A percentile compares a stretch with the other conserved stretches of the same genome.
Evolutionary conservation across 2,113 vertebrate species (phyloP).

Genomic region (Stictonetta naevosa): DNA sequence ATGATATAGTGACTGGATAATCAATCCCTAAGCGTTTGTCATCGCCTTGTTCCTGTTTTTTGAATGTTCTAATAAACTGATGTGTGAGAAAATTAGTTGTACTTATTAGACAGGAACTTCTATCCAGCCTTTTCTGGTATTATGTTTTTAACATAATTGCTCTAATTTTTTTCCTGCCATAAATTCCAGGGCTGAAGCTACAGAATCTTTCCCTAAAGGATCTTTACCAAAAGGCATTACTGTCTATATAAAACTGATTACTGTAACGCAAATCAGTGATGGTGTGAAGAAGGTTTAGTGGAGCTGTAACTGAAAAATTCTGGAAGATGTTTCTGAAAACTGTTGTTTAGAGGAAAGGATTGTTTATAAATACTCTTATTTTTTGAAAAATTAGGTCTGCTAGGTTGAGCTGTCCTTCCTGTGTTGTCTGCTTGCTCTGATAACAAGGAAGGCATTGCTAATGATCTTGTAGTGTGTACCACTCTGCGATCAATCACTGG

Average conservation of each 20-base stretch:
- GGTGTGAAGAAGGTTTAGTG: neutral
- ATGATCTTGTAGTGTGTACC: neutral
- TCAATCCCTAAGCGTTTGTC: neutral
- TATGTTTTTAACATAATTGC: neutral
- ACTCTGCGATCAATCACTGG: neutral
- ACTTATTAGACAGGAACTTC: neutral
- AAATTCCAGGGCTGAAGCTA: neutral
- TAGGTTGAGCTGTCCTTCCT: neutral
- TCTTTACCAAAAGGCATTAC: neutral
- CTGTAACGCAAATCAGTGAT: neutral
- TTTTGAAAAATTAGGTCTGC: conserved; percentile 5
- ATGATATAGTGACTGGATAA: too few species aligned
- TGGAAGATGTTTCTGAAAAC: neutral
- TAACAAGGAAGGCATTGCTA: neutral
- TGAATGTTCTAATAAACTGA: neutral
- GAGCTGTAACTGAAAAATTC: neutral
- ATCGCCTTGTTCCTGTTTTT: neutral
- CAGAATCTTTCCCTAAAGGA: neutral
- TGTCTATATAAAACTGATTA: neutral
- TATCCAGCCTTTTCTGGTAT: neutral
- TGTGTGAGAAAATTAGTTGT: neutral
- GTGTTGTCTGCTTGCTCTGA: neutral
- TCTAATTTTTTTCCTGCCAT: neutral
- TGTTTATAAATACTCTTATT: conserved; percentile 7
- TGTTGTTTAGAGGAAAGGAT: neutral